These are phyloP conservation scores for Ophraella communa DNA, from an alignment of 2,888 invertebrate species.

Conservation along the genomic window DNA sequence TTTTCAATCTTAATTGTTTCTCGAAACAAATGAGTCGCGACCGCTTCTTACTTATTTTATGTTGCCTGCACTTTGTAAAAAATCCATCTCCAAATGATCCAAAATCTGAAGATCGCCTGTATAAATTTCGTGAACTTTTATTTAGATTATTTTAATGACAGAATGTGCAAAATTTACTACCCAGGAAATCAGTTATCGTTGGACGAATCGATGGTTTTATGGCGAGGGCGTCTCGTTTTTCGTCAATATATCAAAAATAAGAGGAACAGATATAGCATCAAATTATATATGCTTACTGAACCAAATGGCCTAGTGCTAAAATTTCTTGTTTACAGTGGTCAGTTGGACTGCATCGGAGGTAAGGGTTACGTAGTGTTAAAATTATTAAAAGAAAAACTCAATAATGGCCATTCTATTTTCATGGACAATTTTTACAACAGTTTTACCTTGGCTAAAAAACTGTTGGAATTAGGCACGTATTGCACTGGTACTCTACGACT, in stretches of 20 bases:
- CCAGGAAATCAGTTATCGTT: conserved; percentile 15
- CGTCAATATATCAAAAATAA: conserved; percentile 20
- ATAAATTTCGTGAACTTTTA: conserved; percentile 19
- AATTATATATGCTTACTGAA: conserved; percentile 41
- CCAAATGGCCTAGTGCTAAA: conserved; percentile 13
- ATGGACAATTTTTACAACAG: conserved; percentile 21
- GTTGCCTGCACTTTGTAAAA: background rate
- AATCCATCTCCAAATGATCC: background rate
- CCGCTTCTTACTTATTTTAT: background rate
- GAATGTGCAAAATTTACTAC: conserved; percentile 19
- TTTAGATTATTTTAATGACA: conserved; percentile 14
- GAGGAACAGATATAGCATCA: conserved; percentile 15
- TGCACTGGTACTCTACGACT: too few relatives aligned
- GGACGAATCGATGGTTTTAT: conserved; percentile 19
- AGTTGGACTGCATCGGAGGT: conserved; percentile 14
- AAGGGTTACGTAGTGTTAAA: conserved; percentile 16
- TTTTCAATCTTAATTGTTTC: background rate
- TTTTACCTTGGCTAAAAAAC: too few relatives aligned
- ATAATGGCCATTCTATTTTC: conserved; percentile 7
- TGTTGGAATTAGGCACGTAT: too few relatives aligned
- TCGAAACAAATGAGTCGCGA: conserved; percentile 3
- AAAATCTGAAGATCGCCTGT: conserved; percentile 10
- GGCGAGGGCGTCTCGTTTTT: conserved; percentile 12
- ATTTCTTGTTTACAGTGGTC: conserved; percentile 17
- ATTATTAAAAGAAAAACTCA: conserved; percentile 1